Evolutionary conservation across 2,113 vertebrate genomes (phyloP), one percentile per base, ranked within the genome.

Genomic region (Bujurquina vittata): DNA sequence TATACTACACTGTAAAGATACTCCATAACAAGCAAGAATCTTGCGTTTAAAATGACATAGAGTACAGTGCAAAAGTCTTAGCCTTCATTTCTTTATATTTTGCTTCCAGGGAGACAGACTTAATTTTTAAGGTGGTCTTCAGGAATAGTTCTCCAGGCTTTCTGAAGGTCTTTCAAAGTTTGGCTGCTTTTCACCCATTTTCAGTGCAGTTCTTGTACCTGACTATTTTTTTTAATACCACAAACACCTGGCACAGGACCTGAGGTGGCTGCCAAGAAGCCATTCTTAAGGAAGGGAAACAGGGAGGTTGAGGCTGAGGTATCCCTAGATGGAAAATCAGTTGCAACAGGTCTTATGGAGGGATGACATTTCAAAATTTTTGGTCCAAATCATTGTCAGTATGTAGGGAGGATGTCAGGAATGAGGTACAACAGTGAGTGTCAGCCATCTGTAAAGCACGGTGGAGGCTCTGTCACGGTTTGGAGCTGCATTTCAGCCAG

Each of bases 161-260:
- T 65, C 31, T 43, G 37, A 65, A 65, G 37, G 62, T 43, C 10
- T 43, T 31, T 31, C 31, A 31, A 31, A 31, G 5, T 31, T 31
- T 31, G 22, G 2, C 62, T 23, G 1, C 62, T 65, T 65, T 65
- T 65, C 2, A 65, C 35, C 7, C 15, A 10, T 43, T 65, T 43
- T 43, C 37, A 0, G 0, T 65, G 37, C 14, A 43, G 0, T 43
- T 1, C 2, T 35, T 65, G 7, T 43, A 23, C 17, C 35, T 37
- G 10, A 54, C 17, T 18, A 20, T 54, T 54, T 20, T 52, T 49
- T 7, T 52, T 1, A 52, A 52, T 3, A 17, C 49, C 17, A 7
- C 17, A 52, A 52, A 52, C 15, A 52, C 17, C 37, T 46, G 62
- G 46, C 22, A 46, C 62, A 46, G 62, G 62, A 43, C 22, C 23